A percentile compares a stretch with the other conserved stretches of the same genome.
Conservation (phyloP, 2,113 vertebrate genomes). For the Acrocephalus arundinaceus region DNA sequence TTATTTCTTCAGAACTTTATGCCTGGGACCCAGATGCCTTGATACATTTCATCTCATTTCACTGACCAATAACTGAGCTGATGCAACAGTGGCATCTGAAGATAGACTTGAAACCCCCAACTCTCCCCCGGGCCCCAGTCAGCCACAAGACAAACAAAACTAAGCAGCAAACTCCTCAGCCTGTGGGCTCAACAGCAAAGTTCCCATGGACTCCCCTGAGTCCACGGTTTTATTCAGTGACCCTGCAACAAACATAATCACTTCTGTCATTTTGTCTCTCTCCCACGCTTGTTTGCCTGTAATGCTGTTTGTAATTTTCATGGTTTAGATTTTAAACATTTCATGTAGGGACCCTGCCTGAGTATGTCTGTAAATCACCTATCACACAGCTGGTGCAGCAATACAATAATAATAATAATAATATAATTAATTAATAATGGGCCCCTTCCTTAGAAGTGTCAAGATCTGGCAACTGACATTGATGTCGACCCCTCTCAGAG, state of each 20-base stretch:
- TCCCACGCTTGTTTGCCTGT: neutral
- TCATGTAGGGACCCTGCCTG: constrained; percentile 20
- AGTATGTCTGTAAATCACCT: constrained; percentile 42
- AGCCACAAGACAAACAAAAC: neutral
- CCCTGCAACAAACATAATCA: neutral
- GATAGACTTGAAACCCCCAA: neutral
- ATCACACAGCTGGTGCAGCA: constrained; percentile 36
- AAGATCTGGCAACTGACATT: constrained; percentile 44
- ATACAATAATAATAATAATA: constrained; percentile 58
- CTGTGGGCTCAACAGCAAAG: neutral
- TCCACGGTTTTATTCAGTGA: neutral
- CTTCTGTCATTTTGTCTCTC: constrained; percentile 20
- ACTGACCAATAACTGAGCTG: neutral
- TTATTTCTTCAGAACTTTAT: neutral
- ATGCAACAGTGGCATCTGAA: neutral
- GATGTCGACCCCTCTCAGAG: constrained; percentile 57
- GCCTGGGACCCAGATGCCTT: neutral
- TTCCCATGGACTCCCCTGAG: neutral
- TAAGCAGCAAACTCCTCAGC: neutral
- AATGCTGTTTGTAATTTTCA: constrained; percentile 31
- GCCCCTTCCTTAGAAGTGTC: constrained; percentile 52
- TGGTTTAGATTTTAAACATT: constrained; percentile 44
- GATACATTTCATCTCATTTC: neutral
- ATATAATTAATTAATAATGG: constrained; percentile 66
- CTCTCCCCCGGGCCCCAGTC: accelerated